Conservation (phyloP, 2,888 invertebrate species). For the Morpho achilles region DNA sequence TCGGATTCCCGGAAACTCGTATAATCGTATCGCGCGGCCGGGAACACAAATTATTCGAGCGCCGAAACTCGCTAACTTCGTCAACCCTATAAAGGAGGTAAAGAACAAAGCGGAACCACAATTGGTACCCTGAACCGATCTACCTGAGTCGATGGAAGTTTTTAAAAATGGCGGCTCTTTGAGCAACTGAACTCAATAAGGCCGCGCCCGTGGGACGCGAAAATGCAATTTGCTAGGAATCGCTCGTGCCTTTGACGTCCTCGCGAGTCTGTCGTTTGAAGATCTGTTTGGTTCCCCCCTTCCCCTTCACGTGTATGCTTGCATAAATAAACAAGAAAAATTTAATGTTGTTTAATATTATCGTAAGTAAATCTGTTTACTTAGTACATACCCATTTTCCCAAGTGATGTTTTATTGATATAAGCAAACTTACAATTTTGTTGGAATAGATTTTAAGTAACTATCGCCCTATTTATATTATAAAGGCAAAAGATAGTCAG, state of each 20-base stretch:
- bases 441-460: too few relatives aligned
- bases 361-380: too few relatives aligned
- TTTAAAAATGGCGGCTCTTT: conserved; percentile 76
- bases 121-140: conserved; percentile 53
- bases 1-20: conserved; percentile 62
- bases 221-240: conserved; percentile 74
- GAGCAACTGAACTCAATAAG: conserved; percentile 70
- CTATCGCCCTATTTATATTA: too few relatives aligned
- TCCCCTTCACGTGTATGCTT: conserved; percentile 26
- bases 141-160: conserved; percentile 71
- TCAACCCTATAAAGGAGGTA: conserved; percentile 71
- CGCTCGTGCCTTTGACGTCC: conserved; percentile 71
- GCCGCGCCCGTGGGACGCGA: conserved; percentile 71
- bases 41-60: conserved; percentile 74
- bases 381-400: too few relatives aligned
- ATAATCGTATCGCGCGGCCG: conserved; percentile 71
- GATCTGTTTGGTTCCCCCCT: conserved; percentile 25
- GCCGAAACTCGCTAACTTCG: conserved; percentile 74
- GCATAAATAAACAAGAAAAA: conserved; percentile 27
- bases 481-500: too few relatives aligned
- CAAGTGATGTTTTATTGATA: too few relatives aligned
- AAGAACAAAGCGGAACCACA: conserved; percentile 76
- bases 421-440: too few relatives aligned
- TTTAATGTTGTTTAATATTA: neutral
- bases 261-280: conserved; percentile 52